Evolutionary conservation across 2,113 vertebrate genomes (phyloP), one percentile per base, ranked within the genome.

Genomic region (Peucedramus taeniatus): DNA sequence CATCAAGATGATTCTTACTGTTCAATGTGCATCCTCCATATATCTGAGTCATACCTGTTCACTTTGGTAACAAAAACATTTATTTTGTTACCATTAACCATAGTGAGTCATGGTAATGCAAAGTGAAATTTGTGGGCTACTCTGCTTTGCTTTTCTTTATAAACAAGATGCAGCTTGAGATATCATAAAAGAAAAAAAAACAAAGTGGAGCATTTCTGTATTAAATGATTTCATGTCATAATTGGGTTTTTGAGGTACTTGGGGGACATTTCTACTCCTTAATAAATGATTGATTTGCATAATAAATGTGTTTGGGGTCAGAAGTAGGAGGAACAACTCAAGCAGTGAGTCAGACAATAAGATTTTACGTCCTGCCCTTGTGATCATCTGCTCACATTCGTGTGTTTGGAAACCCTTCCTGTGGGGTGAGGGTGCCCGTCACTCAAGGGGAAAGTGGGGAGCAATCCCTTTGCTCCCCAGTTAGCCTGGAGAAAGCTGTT

Each of bases 361-460:
- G 72, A 33, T 78, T 35, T 90, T 65, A 2, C 9, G 66, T 75
- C 45, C 75, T 85, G 47, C 22, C 39, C 61, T 78, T 27, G 65
- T 27, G 19, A 26, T 69, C 2, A 1, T 69, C 61, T 18, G 2
- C 30, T 19, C 11, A 22, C 6, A 30, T 40, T 33, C 0, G 0
- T 81, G 42, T 81, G 51, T 44, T 81, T 66, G 51, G 61, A 71
- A 83, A 20, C 16, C 27, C 7, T 39, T 44, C 5, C 50, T 10
- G 28, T 24, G 66, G 33, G 23, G 27, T 44, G 59, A 61, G 35
- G 31, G 31, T 8, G 3, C 10, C 37, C 1, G 2, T 70, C 15
- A 23, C 9, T 3, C 26, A 8, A 3, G 19, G 37, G 40, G 10
- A 42, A 40, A 11, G 20, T 7, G 18, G 17, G 39, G 42, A 80